These are phyloP conservation scores for Drosophila biarmipes DNA, from an alignment of 1,140 invertebrate genomes.

Conservation along the genomic window DNA sequence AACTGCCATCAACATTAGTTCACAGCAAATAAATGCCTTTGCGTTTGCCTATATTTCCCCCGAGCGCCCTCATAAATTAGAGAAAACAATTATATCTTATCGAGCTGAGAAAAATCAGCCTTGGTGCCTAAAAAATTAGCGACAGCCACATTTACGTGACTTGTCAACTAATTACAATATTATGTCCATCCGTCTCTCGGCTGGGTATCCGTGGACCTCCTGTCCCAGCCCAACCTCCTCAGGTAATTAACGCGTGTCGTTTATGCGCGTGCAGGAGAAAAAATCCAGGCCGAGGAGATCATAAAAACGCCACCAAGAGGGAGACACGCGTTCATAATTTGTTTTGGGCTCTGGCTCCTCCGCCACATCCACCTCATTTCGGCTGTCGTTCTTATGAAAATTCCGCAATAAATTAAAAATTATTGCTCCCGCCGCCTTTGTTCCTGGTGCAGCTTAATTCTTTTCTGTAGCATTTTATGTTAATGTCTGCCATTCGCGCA, in stretches of 20 bases:
- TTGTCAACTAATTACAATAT: conserved; percentile 81
- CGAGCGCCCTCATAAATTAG: conserved; percentile 18
- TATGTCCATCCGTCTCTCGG: conserved; percentile 57
- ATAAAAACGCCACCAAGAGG: conserved; percentile 69
- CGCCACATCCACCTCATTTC: conserved; percentile 3
- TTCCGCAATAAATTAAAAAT: conserved; percentile 82
- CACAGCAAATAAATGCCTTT: neutral
- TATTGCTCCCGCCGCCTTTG: conserved; percentile 70
- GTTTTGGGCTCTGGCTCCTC: conserved; percentile 42
- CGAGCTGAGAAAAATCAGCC: conserved; percentile 10
- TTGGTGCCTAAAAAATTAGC: conserved; percentile 61
- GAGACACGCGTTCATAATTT: conserved; percentile 76
- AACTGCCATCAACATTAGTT: neutral
- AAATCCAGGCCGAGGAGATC: conserved; percentile 43
- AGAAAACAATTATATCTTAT: conserved; percentile 27
- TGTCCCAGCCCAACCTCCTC: neutral
- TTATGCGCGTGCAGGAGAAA: conserved; percentile 55
- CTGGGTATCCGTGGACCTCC: conserved; percentile 26
- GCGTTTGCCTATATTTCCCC: neutral
- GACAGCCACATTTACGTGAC: conserved; percentile 71
- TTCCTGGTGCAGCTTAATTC: conserved; percentile 67
- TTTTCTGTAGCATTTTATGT: conserved; percentile 63
- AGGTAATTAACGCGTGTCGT: conserved; percentile 79
- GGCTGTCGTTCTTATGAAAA: conserved; percentile 72
- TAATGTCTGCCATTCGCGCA: conserved; percentile 62